These are phyloP conservation scores for Morone saxatilis DNA, from an alignment of 2,113 vertebrate genomes.

Conservation along the genomic window DNA sequence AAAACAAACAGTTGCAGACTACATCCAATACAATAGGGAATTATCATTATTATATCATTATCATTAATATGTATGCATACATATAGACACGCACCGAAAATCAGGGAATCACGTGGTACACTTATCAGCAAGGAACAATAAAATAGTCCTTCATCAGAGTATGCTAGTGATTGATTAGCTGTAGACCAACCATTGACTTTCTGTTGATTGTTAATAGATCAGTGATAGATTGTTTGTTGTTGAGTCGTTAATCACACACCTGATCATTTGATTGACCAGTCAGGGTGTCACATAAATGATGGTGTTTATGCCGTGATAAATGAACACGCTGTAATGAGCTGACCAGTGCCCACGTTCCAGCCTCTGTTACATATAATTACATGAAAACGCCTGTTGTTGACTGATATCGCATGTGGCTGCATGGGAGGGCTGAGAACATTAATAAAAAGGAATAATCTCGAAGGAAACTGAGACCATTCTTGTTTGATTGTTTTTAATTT, in stretches of 20 bases:
- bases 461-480: background rate
- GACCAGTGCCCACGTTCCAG: background rate
- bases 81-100: background rate
- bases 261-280: conserved; percentile 44
- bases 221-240: conserved; percentile 56
- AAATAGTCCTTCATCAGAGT: background rate
- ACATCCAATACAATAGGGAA: background rate
- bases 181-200: conserved; percentile 35
- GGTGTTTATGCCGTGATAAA: conserved; percentile 47
- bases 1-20: background rate
- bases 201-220: conserved; percentile 61
- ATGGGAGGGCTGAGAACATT: background rate
- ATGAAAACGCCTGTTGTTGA: conserved; percentile 11
- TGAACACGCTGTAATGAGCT: conserved; percentile 45
- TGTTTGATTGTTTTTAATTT: conserved; percentile 8
- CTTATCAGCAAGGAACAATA: background rate
- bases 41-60: background rate
- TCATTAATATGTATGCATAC: background rate
- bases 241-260: conserved; percentile 48
- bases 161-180: conserved; percentile 29
- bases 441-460: background rate
- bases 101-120: background rate
- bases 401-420: conserved; percentile 1
- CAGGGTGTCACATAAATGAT: conserved; percentile 31
- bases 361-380: conserved; percentile 23